phyloP scores from a whole-genome alignment of 2,797 vertebrate genomes.

The Coregonus ussuriensis region DNA sequence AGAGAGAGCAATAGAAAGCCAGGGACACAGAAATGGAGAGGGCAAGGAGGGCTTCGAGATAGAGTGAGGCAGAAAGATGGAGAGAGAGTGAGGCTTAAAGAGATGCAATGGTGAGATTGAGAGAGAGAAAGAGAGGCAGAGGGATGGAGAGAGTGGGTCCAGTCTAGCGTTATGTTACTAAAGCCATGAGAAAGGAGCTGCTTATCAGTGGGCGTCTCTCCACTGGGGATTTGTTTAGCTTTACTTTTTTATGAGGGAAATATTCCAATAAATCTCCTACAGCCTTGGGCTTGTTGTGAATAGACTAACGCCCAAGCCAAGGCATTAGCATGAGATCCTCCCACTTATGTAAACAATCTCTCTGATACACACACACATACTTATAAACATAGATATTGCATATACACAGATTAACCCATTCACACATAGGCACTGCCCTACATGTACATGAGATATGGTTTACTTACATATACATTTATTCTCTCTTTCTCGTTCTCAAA shows the following conservation, averaged over 20 bases:
- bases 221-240: slow-evolving; percentile 65
- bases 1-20: neutral
- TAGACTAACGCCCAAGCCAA: slow-evolving; percentile 44
- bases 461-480: slow-evolving; percentile 11
- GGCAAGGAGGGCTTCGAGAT: neutral
- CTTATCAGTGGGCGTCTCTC: slow-evolving; percentile 56
- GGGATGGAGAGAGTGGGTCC: slow-evolving; percentile 1
- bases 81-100: neutral
- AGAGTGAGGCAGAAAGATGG: neutral
- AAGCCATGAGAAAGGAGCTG: slow-evolving; percentile 32
- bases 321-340: slow-evolving; percentile 64
- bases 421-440: slow-evolving; percentile 16
- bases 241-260: slow-evolving; percentile 68
- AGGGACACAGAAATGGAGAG: slow-evolving; percentile 2
- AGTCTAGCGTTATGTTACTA: slow-evolving; percentile 10
- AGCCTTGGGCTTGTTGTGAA: slow-evolving; percentile 53
- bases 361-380: slow-evolving; percentile 36
- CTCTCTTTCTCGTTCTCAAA: neutral
- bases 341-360: slow-evolving; percentile 54
- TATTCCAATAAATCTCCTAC: slow-evolving; percentile 60
- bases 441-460: neutral
- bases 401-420: neutral
- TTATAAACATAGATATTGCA: slow-evolving; percentile 22
- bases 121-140: neutral
- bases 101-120: neutral